Evolutionary conservation across 2,797 vertebrate genomes (phyloP), one percentile per base, ranked within the genome.

Genomic region (Trachurus trachurus): DNA sequence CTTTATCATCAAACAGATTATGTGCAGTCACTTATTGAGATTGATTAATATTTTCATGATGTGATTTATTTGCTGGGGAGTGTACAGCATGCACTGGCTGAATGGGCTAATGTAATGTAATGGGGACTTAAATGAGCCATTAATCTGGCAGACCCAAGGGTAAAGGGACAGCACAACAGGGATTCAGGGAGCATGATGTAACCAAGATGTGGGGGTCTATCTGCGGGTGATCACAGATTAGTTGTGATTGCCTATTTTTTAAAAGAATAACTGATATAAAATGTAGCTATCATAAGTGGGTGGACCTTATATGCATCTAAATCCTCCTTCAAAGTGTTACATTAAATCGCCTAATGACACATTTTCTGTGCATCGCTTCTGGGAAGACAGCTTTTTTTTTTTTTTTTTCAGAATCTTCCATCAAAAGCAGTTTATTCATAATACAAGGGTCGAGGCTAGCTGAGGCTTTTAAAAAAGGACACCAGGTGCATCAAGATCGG

Each of bases 91-190:
- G 67, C 58, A 17, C 71, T 69, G 75, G 60, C 80, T 87, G 83
- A 71, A 62, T 70, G 79, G 84, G 80, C 69, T 92, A 92, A 92
- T 86, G 88, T 89, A 90, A 87, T 93, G 83, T 84, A 93, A 94
- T 88, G 79, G 89, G 69, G 89, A 92, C 89, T 87, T 94, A 93
- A 94, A 95, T 92, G 90, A 94, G 86, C 89, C 88, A 94, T 94
- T 94, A 88, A 92, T 94, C 90, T 92, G 78, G 76, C 68, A 81
- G 69, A 83, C 78, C 83, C 93, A 94, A 95, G 91, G 94, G 89
- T 88, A 92, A 93, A 94, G 82, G 91, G 90, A 94, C 84, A 73
- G 81, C 64, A 75, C 66, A 78, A 73, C 65, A 68, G 71, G 60
- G 76, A 82, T 71, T 52, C 42, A 74, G 75, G 12, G 66, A 82